phyloP scores from a whole-genome alignment of 2,113 vertebrate genomes.

The Melanostigma gelatinosum region DNA sequence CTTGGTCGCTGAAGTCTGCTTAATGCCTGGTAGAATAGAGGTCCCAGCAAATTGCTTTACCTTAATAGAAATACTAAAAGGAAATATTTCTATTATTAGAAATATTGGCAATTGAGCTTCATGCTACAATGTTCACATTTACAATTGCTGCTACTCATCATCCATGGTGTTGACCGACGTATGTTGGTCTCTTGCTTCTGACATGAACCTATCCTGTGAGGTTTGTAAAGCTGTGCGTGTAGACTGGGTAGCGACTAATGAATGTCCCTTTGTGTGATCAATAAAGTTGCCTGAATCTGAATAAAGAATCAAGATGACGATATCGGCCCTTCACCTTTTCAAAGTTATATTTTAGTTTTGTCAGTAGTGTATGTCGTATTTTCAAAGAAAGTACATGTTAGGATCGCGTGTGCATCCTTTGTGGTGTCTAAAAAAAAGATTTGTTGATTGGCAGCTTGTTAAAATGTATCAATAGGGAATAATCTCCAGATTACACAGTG shows the following conservation, averaged over 20 bases:
- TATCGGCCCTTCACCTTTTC: background rate
- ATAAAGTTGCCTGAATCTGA: background rate
- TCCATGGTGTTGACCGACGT: too few species aligned
- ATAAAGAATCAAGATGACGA: background rate
- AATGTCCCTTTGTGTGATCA: background rate
- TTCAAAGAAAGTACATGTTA: background rate
- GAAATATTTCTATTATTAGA: background rate
- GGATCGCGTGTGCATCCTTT: background rate
- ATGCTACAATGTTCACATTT: background rate
- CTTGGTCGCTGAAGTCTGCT: background rate
- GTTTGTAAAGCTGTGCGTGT: background rate
- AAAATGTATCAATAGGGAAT: conserved; percentile 37
- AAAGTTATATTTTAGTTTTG: background rate
- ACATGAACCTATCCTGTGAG: too few species aligned
- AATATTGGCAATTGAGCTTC: background rate
- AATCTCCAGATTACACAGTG: conserved; percentile 38
- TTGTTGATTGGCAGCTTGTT: conserved; percentile 16
- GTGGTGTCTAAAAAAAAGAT: background rate
- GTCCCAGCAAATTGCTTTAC: background rate
- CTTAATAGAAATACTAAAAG: background rate
- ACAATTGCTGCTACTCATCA: background rate
- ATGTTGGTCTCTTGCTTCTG: too few species aligned
- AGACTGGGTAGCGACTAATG: background rate
- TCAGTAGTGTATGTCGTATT: conserved; percentile 4
- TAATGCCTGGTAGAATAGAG: background rate